phyloP scores from a whole-genome alignment of 1,140 invertebrate genomes.

The Lasioglossum albipes region DNA sequence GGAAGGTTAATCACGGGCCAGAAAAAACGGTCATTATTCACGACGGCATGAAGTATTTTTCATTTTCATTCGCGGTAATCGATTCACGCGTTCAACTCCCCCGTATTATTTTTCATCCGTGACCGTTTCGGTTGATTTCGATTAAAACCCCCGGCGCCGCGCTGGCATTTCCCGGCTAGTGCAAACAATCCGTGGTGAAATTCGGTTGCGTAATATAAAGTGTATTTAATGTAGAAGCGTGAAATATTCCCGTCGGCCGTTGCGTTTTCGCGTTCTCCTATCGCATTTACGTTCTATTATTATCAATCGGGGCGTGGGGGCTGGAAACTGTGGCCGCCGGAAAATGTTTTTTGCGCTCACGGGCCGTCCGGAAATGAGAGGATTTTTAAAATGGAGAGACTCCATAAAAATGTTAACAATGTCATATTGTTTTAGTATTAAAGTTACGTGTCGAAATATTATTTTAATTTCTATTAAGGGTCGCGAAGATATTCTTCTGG shows the following conservation, averaged over 20 bases:
- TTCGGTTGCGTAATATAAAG: slow-evolving; percentile 5
- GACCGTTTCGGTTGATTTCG: background rate
- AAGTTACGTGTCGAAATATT: no score
- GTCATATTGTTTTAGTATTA: no score
- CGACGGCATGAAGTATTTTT: background rate
- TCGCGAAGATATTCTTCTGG: no score
- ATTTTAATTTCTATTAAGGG: no score
- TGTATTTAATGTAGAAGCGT: slow-evolving; percentile 13
- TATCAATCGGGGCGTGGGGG: background rate
- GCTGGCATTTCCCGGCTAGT: background rate
- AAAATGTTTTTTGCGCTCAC: background rate
- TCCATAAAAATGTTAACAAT: no score
- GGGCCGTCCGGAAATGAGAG: background rate
- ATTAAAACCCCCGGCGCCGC: background rate
- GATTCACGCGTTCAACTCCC: background rate
- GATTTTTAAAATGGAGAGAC: no score
- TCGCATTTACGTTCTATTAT: background rate
- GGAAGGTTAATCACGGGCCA: background rate
- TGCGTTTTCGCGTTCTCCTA: slow-evolving; percentile 13
- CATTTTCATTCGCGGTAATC: background rate
- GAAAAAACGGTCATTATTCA: background rate
- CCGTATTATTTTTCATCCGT: background rate
- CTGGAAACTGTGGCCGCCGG: background rate
- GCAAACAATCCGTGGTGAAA: background rate
- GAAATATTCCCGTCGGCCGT: background rate